phyloP scores from a whole-genome alignment of 2,888 invertebrate species.

The Lasiommata megera region DNA sequence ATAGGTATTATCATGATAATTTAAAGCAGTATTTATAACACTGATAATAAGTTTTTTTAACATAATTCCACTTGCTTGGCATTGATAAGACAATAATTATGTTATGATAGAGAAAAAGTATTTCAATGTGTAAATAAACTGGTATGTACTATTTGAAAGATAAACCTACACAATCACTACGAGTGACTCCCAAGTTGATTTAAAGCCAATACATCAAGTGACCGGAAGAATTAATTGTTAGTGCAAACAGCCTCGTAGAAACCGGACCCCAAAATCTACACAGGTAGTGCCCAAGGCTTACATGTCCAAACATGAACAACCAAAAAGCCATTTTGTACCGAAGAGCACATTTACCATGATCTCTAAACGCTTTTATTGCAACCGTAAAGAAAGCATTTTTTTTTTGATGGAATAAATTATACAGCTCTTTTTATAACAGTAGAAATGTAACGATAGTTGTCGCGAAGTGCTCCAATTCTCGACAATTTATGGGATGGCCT shows the following conservation, averaged over 20 bases:
- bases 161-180: too few species aligned
- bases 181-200: too few species aligned
- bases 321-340: neutral
- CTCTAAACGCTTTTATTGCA: slow-evolving; percentile 7
- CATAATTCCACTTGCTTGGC: too few species aligned
- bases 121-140: too few species aligned
- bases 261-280: slow-evolving; percentile 19
- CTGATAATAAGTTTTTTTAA: too few species aligned
- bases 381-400: neutral
- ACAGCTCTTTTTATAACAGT: slow-evolving; percentile 33
- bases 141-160: too few species aligned
- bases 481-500: slow-evolving; percentile 64
- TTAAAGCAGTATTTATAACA: too few species aligned
- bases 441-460: slow-evolving; percentile 53
- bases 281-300: neutral
- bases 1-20: too few species aligned
- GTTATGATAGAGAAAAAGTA: too few species aligned
- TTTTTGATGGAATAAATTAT: slow-evolving; percentile 5
- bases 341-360: slow-evolving; percentile 4
- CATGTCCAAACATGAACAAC: neutral
- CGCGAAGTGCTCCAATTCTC: slow-evolving; percentile 68
- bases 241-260: slow-evolving; percentile 20
- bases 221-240: slow-evolving; percentile 29
- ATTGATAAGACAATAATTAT: too few species aligned
- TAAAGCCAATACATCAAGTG: slow-evolving; percentile 31